These are phyloP conservation scores for Discoglossus pictus DNA, from an alignment of 2,797 vertebrate species.

Conservation along the genomic window DNA sequence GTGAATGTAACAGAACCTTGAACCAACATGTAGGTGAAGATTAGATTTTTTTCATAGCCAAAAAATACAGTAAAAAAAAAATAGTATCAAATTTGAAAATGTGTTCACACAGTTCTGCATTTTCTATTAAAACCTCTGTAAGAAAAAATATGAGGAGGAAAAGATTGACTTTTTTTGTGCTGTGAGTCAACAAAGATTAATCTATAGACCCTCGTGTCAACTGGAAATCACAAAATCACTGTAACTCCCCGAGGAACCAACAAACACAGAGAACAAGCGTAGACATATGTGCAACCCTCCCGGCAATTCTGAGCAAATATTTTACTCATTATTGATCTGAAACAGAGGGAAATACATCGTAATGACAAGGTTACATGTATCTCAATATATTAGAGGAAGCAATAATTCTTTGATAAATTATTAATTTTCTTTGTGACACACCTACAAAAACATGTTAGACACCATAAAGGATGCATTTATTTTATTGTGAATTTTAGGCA, in stretches of 20 bases:
- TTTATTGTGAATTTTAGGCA: no score
- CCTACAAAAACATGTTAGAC: no score
- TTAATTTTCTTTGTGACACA: no score
- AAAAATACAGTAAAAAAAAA: not conserved
- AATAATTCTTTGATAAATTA: not conserved
- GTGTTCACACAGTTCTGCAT: constrained; percentile 14
- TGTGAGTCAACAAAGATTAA: constrained; percentile 32
- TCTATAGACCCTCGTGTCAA: constrained; percentile 27
- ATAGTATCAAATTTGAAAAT: not conserved
- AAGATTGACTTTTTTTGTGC: constrained; percentile 1
- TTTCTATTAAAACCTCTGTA: constrained; percentile 22
- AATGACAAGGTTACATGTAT: constrained; percentile 8
- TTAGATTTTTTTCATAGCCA: constrained; percentile 21
- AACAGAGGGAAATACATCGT: constrained; percentile 1
- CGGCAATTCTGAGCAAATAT: constrained; percentile 11
- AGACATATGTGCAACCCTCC: constrained; percentile 13
- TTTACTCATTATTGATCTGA: constrained; percentile 31
- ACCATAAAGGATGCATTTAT: no score
- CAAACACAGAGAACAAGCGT: constrained; percentile 19
- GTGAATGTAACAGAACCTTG: constrained; percentile 30
- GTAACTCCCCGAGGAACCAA: constrained; percentile 29
- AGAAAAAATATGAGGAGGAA: constrained; percentile 3
- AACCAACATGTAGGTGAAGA: constrained; percentile 11
- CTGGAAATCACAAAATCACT: constrained; percentile 31
- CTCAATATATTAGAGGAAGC: not conserved